These are phyloP conservation scores for Gadus macrocephalus DNA, from an alignment of 2,113 vertebrate genomes.

Conservation along the genomic window DNA sequence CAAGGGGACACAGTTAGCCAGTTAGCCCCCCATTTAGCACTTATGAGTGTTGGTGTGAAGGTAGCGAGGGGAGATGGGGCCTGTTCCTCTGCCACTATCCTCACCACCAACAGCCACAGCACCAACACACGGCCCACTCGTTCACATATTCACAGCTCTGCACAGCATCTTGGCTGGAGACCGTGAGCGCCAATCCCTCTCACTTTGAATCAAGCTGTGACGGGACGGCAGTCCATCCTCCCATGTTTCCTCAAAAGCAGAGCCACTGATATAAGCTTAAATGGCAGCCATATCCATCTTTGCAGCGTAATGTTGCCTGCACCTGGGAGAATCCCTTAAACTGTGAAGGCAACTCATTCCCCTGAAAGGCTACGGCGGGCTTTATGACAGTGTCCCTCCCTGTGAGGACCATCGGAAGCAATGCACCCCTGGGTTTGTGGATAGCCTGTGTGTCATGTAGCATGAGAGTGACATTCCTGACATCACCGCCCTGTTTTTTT, in stretches of 20 bases:
- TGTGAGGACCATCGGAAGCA: constrained; percentile 54
- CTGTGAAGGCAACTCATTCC: constrained; percentile 60
- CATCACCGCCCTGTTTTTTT: constrained; percentile 42
- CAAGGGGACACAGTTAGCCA: constrained; percentile 40
- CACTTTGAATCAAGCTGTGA: constrained; percentile 62
- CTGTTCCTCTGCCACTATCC: constrained; percentile 13
- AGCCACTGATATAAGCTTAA: constrained; percentile 63
- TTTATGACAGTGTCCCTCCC: constrained; percentile 62
- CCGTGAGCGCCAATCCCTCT: constrained; percentile 53
- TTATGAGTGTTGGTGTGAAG: constrained; percentile 56
- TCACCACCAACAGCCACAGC: constrained; percentile 41
- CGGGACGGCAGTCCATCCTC: constrained; percentile 59
- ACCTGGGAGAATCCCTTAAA: constrained; percentile 69
- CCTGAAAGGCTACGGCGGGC: constrained; percentile 54
- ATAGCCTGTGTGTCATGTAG: constrained; percentile 35
- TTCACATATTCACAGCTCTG: constrained; percentile 61
- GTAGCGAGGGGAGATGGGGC: constrained; percentile 31
- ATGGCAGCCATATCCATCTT: constrained; percentile 62
- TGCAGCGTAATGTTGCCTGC: constrained; percentile 60
- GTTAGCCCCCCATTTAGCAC: constrained; percentile 57
- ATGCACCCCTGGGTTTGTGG: constrained; percentile 31
- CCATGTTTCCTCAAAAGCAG: constrained; percentile 64
- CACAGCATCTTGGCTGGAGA: constrained; percentile 61
- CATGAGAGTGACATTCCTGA: constrained; percentile 28
- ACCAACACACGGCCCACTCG: constrained; percentile 29